phyloP scores from a whole-genome alignment of 2,888 invertebrate species.

The Physocephala rufipes region DNA sequence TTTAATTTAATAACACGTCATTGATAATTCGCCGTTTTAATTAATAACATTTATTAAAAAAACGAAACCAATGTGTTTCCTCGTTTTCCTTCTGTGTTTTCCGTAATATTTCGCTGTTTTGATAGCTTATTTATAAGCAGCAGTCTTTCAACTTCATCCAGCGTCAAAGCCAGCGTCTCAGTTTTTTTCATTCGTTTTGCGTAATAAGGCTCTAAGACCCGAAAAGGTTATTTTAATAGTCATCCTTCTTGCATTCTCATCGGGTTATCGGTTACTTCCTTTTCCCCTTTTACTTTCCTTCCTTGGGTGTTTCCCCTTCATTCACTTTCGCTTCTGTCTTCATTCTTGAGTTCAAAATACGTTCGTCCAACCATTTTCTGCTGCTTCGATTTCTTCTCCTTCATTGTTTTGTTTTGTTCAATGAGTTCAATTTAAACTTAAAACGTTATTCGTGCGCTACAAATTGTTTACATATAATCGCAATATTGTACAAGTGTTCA shows the following conservation, averaged over 20 bases:
- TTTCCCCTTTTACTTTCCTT: neutral
- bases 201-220: neutral
- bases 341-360: neutral
- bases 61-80: too few species aligned
- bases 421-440: conserved; percentile 16
- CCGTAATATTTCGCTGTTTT: too few species aligned
- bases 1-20: too few species aligned
- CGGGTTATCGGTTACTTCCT: neutral
- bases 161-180: neutral
- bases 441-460: conserved; percentile 53
- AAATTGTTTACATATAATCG: conserved; percentile 61
- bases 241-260: neutral
- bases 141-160: neutral
- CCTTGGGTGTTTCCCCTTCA: too few species aligned
- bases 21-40: too few species aligned
- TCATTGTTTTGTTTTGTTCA: conserved; percentile 3
- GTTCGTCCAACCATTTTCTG: neutral
- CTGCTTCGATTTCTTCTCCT: too few species aligned
- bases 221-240: neutral
- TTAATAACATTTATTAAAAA: too few species aligned
- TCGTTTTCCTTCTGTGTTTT: too few species aligned
- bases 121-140: too few species aligned
- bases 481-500: conserved; percentile 41
- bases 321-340: neutral
- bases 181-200: neutral